Base-by-base conservation (phyloP, 2,113 vertebrate genomes). In the Ammodytes dubius region DNA sequence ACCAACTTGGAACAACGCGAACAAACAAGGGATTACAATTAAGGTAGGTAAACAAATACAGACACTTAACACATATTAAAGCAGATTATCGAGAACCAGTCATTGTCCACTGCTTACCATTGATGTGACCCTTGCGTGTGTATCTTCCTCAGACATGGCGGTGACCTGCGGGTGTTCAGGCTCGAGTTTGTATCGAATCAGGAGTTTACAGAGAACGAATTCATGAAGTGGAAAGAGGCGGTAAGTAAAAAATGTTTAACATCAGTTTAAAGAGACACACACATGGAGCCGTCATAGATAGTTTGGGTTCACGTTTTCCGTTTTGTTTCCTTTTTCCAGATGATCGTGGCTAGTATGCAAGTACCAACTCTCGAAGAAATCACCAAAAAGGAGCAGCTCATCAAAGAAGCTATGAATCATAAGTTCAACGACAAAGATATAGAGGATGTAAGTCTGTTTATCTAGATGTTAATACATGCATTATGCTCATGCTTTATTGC, bases 341-440 rank as follows among this genome's bases (percentile, higher is more conserved):
- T 99, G 98, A 96, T 98, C 13, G 95, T 96, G 59, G 98, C 97
- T 74, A 94, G 96, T 46, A 99, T 99, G 98, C 98, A 99, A 93
- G 92, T 99, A 79, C 98, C 98, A 1, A 99, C 97, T 52, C 92
- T 99, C n/a, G 98, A 99, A 83, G 98, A 99, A 89, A 96, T 99
- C 93, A 96, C 96, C 93, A 99, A 97, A 94, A 99, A 99, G 84
- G 98, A 99, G 87, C 93, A 99, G 86, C 96, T 97, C 84, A 99
- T 99, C 94, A 99, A 99, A 95, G 97, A 99, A 93, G 98, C 98
- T 15, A 93, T 99, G 83, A 99, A 99, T 92, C 97, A 99, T 89
- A 99, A 99, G 89, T 99, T 99, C 87, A 99, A 99, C 47, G 98
- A 99, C 88, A 98, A 99, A 93, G 98, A 99, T 91, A 99, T 99